These are phyloP conservation scores for Sebastes reedi DNA, from an alignment of 2,797 vertebrate species.

Conservation along the genomic window DNA sequence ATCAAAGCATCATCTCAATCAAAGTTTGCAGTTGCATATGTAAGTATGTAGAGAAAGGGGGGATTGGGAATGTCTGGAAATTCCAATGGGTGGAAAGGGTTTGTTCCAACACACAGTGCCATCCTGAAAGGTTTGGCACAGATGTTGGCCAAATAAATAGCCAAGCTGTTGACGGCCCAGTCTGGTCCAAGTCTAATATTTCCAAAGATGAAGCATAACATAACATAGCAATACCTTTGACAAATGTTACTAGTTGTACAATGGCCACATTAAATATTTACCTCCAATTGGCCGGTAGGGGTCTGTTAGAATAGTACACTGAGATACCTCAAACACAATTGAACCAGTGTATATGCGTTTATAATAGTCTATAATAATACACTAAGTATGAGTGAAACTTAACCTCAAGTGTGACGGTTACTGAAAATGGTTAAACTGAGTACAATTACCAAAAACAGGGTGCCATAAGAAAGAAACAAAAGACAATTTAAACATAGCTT, in stretches of 20 bases:
- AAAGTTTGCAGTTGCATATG: not conserved
- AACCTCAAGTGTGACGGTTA: not conserved
- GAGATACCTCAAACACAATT: not conserved
- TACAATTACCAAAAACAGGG: not conserved
- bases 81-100: not conserved
- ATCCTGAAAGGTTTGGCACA: constrained; percentile 1
- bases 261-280: not conserved
- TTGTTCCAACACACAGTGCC: not conserved
- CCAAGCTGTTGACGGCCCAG: not conserved
- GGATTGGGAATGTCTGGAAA: not conserved
- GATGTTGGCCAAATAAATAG: not conserved
- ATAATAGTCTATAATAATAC: not conserved
- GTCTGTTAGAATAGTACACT: not conserved
- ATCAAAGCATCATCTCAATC: not conserved
- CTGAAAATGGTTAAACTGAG: not conserved
- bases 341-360: not conserved
- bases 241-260: not conserved
- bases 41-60: not conserved
- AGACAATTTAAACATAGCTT: not conserved
- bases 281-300: not conserved
- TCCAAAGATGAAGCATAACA: not conserved
- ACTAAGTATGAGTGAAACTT: not conserved
- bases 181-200: not conserved
- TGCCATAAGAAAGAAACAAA: not conserved
- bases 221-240: not conserved